phyloP scores from a whole-genome alignment of 1,140 invertebrate species.

The Drosophila truncata region DNA sequence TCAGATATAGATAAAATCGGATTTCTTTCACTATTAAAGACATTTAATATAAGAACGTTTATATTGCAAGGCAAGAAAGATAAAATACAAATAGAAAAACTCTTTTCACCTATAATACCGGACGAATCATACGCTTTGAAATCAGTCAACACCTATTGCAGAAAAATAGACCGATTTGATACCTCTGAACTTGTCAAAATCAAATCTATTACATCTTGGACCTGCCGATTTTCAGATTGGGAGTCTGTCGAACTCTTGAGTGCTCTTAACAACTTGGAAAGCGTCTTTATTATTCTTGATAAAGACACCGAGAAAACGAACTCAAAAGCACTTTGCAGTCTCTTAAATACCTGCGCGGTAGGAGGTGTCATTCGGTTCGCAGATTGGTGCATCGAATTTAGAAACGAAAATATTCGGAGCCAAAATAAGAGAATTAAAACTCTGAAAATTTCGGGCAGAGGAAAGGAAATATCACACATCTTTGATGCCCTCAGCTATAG shows the following conservation, averaged over 20 bases:
- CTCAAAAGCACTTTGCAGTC: not conserved
- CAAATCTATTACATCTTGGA: not conserved
- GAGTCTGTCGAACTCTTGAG: not conserved
- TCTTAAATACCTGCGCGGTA: not conserved
- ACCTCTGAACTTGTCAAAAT: not conserved
- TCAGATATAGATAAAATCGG: not conserved
- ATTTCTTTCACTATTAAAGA: not conserved
- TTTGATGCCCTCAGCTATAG: not conserved
- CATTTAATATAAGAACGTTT: not conserved
- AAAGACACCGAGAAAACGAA: no score
- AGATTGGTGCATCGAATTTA: not conserved
- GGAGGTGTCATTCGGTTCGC: not conserved
- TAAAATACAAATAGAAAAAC: not conserved
- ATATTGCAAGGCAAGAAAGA: fast-evolving
- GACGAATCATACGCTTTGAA: not conserved
- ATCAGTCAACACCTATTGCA: not conserved
- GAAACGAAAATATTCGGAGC: not conserved
- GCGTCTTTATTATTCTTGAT: fast-evolving
- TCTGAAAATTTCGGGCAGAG: not conserved
- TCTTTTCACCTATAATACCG: not conserved
- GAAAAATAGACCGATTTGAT: not conserved
- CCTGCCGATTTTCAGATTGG: not conserved
- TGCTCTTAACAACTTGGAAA: not conserved
- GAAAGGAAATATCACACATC: not conserved
- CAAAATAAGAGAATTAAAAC: not conserved